Evolutionary conservation across 1,140 invertebrate species (phyloP), one percentile per base, ranked within the genome.

Genomic region (Agraylea sexmaculata): DNA sequence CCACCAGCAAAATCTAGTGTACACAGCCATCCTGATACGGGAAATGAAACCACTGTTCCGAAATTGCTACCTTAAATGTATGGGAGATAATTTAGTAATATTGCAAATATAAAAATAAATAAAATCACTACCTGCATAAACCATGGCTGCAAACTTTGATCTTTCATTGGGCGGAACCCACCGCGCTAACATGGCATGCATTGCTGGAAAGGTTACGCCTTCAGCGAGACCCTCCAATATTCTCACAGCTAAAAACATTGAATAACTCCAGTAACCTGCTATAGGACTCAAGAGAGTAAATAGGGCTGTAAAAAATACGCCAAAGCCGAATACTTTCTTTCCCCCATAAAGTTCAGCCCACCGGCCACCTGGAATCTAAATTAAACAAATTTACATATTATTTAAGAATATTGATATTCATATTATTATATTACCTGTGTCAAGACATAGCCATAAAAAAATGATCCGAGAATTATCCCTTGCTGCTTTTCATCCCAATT

Each of bases 171-270:
- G 80, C 4, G 84, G 84, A 29, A 85, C 80, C 84, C 84, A 88
- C 40, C 76, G 71, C 3, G 83, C 80, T 19, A 87, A 57, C 75
- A 88, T 83, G 17, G 76, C 78, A 56, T 84, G 79, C 78, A 87
- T 83, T 1, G 83, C 78, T 28, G 83, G 84, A 62, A 81, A 87
- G 28, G 83, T 87, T 18, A 86, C 83, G 23, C 83, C 83, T 71
- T 92, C 88, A 16, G 78, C 83, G 45, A 93, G 71, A 18, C 91
- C 91, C 64, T 88, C 83, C 10, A 90, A 56, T 11, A 91, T 70
- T 46, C 91, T 64, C 2, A 88, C 74, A 20, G 71, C 67, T 43
- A 91, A 76, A 51, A 94, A 78, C 36, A 79, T 69, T 42, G 73
- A 65, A 42, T 79, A 72, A 48, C 80, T 75, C 45, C 69, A 75